Percentiles rank a stretch among this genome's conserved stretches.
phyloP scores from a whole-genome alignment of 2,797 vertebrate species.

The Brachyalestes nurse region DNA sequence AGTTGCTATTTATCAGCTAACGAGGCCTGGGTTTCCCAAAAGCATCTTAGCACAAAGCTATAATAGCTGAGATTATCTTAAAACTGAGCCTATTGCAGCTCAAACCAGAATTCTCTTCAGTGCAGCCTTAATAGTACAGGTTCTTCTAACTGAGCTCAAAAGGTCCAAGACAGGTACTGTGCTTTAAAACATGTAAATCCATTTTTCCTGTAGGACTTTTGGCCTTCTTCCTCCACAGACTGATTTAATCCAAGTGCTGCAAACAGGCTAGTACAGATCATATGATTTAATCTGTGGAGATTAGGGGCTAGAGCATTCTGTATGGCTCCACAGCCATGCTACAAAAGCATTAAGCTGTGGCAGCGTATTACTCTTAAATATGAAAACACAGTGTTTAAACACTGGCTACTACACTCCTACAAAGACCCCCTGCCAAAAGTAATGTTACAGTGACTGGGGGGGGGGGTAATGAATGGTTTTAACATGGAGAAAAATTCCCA shows the following conservation, averaged over 20 bases:
- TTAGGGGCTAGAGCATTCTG: conserved; percentile 71
- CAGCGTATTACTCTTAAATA: conserved; percentile 67
- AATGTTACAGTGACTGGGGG: neutral
- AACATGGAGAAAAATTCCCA: conserved; percentile 1
- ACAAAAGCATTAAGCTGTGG: conserved; percentile 69
- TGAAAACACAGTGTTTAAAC: conserved; percentile 69
- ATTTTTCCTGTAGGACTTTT: conserved; percentile 40
- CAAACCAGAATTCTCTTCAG: neutral
- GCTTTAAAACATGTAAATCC: neutral
- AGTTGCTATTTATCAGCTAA: neutral
- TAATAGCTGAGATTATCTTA: too few species aligned
- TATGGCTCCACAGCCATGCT: conserved; percentile 63
- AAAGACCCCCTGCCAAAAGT: conserved; percentile 46
- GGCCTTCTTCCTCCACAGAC: conserved; percentile 50
- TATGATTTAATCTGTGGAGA: conserved; percentile 78
- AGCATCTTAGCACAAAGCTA: neutral
- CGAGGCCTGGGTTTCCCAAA: neutral
- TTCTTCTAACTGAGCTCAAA: neutral
- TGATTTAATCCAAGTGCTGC: conserved; percentile 64
- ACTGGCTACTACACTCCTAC: conserved; percentile 56
- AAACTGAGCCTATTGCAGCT: neutral
- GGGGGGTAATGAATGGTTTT: neutral
- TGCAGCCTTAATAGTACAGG: neutral
- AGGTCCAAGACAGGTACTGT: neutral
- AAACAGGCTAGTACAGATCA: conserved; percentile 73